Base-by-base conservation (phyloP, 1,140 invertebrate genomes). In the Drosophila trapezifrons region DNA sequence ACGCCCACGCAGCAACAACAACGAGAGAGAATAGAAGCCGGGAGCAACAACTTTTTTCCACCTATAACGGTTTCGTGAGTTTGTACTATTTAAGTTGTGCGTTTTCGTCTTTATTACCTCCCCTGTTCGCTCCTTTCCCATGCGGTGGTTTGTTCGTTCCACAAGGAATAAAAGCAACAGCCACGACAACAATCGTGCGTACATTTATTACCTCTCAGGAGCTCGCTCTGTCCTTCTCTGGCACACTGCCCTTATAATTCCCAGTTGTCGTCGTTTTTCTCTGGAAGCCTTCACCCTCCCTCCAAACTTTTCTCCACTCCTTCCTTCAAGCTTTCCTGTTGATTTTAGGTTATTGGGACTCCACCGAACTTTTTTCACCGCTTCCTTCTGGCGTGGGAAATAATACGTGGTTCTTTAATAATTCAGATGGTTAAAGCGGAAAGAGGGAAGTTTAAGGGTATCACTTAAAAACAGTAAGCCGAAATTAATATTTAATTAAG, bases 31-130 rank as follows among this genome's bases (percentile, higher is more conserved):
- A 63, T 59, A 43, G 38, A 37, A 56, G 62, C n/a, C 66, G 32
- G 40, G 40, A 38, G 27, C 49, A 75, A 64, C 73, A 76, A 76
- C 55, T 62, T 55, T 76, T 60, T 55, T 60, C 9, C 43, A 38
- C 55, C 63, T 37, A 9, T 58, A 74, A 78, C 57, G 42, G 76
- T 78, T 72, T 57, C 58, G 69, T 79, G 77, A 58, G 77, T 74
- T 67, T 76, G 35, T 60, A 67, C 47, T 58, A 67, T 67, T 76
- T 27, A 54, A 42, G 18, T 42, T 64, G 42, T 20, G 20, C 55
- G 35, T 58, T 55, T 72, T 80, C 45, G 64, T 56, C 49, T 66
- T 69, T 43, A 64, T 65, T 82, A 75, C 52, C 29, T 35, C 2
- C 37, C 35, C 25, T 32, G 10, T 27, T 45, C 13, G 17, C 22